Evolutionary conservation across 2,797 vertebrate species (phyloP), one percentile per base, ranked within the genome.

Genomic region (Denticeps clupeoides): DNA sequence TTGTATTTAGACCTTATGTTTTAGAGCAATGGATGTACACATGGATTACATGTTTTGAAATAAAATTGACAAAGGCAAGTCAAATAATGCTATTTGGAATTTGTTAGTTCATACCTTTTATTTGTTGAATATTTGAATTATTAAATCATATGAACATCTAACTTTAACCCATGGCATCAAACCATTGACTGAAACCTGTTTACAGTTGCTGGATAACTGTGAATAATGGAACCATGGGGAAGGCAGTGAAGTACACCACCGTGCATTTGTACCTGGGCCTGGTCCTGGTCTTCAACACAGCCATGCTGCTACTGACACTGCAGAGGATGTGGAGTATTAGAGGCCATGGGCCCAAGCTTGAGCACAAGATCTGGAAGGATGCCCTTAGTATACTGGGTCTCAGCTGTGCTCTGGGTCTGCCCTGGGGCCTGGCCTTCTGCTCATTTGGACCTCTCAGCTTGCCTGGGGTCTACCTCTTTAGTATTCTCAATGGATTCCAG

Each of bases 281-380:
- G 60, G 84, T 93, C 49, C 65, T 94, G 2, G 68, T 93, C 45
- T 88, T 78, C 50, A 94, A 95, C 48, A 31, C 27, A 0, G 72
- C 72, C 65, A 90, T 94, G 82, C 66, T 97, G 74, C 76, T 59
- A 5, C 65, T 87, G 37, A 87, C 85, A 49, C 58, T 80, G 52
- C 68, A 74, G 40, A 89, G 86, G 60, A 59, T 87, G 43, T 55
- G 47, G 72, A 45, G 59, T 60, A 18, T 66, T 33, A 78, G 68
- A 55, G 5, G 27, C 3, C 41, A 5, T 22, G 47, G 59, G 58
- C 44, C 46, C 3, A 35, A 24, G 31, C 22, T 25, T 7, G 52
- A 23, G 37, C 56, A 65, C 23, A 84, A 58, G 53, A 52, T 57
- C 3, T 84, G 83, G 73, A 85, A 85, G 49, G 85, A 91, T 0